phyloP scores from a whole-genome alignment of 2,113 vertebrate species.

The Poeciliopsis retropinna region DNA sequence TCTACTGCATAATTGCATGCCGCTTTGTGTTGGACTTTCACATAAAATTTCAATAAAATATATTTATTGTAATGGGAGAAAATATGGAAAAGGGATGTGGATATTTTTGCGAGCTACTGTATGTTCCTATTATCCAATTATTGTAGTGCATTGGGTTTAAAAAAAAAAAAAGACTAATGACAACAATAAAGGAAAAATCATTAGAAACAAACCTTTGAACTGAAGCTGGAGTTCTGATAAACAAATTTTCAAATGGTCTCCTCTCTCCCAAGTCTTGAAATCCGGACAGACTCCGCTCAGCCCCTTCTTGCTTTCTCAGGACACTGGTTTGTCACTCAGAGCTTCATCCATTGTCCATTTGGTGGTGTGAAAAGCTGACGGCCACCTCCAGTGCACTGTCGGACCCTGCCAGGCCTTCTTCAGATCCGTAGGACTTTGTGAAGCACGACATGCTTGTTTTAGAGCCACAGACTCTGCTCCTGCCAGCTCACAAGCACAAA shows the following conservation, averaged over 20 bases:
- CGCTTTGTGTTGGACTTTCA: too few relatives aligned
- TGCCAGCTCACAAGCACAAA: conserved; percentile 79
- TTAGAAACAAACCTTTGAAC: not conserved
- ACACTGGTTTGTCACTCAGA: conserved; percentile 59
- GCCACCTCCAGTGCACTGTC: conserved; percentile 67
- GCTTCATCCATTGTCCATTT: conserved; percentile 45
- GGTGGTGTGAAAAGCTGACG: conserved; percentile 61
- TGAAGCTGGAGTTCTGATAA: not conserved
- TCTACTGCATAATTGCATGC: too few relatives aligned
- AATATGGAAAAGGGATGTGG: not conserved
- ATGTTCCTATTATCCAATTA: not conserved
- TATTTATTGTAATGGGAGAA: too few relatives aligned
- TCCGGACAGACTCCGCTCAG: not conserved
- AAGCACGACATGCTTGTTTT: conserved; percentile 68
- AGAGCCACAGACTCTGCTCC: conserved; percentile 65
- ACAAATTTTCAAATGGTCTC: not conserved
- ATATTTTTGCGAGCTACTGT: not conserved
- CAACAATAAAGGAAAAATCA: too few relatives aligned
- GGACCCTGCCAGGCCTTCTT: conserved; percentile 60
- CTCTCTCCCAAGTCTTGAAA: not conserved
- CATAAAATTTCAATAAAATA: too few relatives aligned
- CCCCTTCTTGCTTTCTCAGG: conserved; percentile 48
- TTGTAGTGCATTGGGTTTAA: not conserved
- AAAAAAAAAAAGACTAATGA: too few relatives aligned
- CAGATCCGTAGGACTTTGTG: conserved; percentile 55